These are phyloP conservation scores for Galemys pyrenaicus DNA, from an alignment of 2,113 vertebrate genomes.

Conservation along the genomic window DNA sequence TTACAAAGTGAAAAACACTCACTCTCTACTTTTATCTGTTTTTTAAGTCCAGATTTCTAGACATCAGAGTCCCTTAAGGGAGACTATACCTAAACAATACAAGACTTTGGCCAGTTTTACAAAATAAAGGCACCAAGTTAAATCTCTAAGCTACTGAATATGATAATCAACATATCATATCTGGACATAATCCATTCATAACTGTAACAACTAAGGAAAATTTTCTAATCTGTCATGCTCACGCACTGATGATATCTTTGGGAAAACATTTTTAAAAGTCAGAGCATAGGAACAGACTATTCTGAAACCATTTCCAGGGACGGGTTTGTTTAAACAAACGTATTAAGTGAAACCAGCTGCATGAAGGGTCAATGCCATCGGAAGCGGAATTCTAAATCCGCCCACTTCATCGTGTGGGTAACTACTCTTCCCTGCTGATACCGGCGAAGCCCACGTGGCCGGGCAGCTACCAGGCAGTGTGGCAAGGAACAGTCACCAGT, in stretches of 20 bases:
- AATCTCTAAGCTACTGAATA: not conserved
- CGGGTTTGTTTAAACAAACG: slow-evolving; percentile 84
- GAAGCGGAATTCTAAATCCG: slow-evolving; percentile 72
- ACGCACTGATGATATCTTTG: slow-evolving; percentile 58
- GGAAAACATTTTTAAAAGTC: slow-evolving; percentile 72
- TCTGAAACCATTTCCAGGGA: slow-evolving; percentile 86
- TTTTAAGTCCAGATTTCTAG: not conserved
- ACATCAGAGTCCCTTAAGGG: not conserved
- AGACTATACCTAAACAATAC: not conserved
- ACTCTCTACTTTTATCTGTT: not conserved
- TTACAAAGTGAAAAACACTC: slow-evolving; percentile 35
- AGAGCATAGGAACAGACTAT: slow-evolving; percentile 81
- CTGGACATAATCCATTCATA: not conserved
- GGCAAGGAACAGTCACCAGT: not conserved
- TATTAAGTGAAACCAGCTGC: slow-evolving; percentile 87
- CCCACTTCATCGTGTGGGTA: slow-evolving; percentile 54
- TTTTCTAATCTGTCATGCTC: not conserved
- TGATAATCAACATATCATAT: not conserved
- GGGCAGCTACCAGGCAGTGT: not conserved
- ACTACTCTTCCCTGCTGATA: slow-evolving; percentile 41
- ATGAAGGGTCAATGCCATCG: slow-evolving; percentile 79
- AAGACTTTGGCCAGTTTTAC: not conserved
- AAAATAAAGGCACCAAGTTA: not conserved
- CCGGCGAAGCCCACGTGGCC: not conserved
- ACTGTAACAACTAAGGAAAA: not conserved